A percentile compares a stretch with the other conserved stretches of the same genome.
Conservation (phyloP, 1,140 invertebrate species). For the Arctopsyche grandis region DNA sequence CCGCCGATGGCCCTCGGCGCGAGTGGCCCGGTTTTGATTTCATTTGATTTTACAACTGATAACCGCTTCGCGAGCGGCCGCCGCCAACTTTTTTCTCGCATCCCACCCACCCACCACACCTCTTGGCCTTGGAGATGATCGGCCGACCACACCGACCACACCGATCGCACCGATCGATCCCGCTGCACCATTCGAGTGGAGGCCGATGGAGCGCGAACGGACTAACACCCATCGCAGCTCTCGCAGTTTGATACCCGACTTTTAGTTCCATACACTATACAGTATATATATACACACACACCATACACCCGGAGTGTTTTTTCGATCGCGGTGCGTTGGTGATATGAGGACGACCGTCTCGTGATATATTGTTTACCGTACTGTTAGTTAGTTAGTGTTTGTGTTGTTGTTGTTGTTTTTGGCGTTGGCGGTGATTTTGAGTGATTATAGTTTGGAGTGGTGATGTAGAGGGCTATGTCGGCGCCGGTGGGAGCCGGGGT, state of each 20-base stretch:
- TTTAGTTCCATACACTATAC: too few species aligned
- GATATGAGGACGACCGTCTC: neutral
- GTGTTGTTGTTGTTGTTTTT: neutral
- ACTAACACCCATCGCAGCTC: conserved; percentile 20
- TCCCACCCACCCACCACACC: neutral
- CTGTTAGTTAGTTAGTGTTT: neutral
- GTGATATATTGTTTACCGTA: neutral
- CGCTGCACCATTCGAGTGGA: neutral
- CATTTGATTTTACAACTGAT: conserved; percentile 55
- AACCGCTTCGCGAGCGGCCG: conserved; percentile 47
- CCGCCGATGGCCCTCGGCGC: conserved; percentile 51
- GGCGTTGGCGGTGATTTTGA: neutral
- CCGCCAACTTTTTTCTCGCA: conserved; percentile 40
- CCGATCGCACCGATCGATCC: neutral
- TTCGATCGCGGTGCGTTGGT: neutral
- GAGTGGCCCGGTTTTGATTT: conserved; percentile 55
- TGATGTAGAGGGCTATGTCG: conserved; percentile 63
- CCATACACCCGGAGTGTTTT: too few species aligned
- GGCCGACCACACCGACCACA: neutral
- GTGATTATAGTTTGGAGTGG: neutral
- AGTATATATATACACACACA: too few species aligned
- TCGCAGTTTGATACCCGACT: too few species aligned
- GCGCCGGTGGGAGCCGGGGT: conserved; percentile 65
- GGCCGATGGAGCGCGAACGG: conserved; percentile 19
- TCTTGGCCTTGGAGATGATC: conserved; percentile 18